phyloP scores from a whole-genome alignment of 1,140 invertebrate genomes.

The Rhopalosiphum padi region DNA sequence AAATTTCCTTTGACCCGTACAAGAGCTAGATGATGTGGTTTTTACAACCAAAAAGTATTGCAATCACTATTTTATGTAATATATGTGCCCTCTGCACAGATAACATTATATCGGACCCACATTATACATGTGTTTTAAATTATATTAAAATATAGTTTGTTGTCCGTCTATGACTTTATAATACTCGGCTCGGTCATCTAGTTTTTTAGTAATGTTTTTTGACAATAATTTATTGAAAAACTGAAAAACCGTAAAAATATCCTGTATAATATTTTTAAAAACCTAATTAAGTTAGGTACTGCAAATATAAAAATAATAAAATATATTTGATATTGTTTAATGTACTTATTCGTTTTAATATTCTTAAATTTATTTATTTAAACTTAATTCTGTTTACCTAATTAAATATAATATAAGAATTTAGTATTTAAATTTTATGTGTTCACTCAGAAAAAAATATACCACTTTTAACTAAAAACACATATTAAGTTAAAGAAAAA shows the following conservation, averaged over 20 bases:
- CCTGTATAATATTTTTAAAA: not conserved
- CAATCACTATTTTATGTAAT: not conserved
- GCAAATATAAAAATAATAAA: too few species aligned
- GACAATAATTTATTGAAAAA: slow-evolving; percentile 2
- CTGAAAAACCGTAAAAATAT: not conserved
- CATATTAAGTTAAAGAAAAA: too few species aligned
- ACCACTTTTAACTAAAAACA: too few species aligned
- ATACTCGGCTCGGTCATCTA: not conserved
- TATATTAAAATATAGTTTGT: not conserved
- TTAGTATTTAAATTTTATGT: too few species aligned
- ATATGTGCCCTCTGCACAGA: not conserved
- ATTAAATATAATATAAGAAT: too few species aligned
- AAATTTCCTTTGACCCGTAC: not conserved
- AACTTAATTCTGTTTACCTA: too few species aligned
- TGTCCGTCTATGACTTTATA: not conserved
- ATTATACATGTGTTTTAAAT: not conserved
- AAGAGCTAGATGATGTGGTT: not conserved
- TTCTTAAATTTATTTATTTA: too few species aligned
- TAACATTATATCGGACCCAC: not conserved
- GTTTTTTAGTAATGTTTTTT: not conserved
- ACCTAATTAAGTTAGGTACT: too few species aligned
- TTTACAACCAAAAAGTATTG: not conserved
- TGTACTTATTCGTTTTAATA: too few species aligned
- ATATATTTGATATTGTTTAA: too few species aligned
- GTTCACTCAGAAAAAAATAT: too few species aligned